Base-by-base conservation (phyloP, 1,140 invertebrate species). In the Cotesia vestalis region DNA sequence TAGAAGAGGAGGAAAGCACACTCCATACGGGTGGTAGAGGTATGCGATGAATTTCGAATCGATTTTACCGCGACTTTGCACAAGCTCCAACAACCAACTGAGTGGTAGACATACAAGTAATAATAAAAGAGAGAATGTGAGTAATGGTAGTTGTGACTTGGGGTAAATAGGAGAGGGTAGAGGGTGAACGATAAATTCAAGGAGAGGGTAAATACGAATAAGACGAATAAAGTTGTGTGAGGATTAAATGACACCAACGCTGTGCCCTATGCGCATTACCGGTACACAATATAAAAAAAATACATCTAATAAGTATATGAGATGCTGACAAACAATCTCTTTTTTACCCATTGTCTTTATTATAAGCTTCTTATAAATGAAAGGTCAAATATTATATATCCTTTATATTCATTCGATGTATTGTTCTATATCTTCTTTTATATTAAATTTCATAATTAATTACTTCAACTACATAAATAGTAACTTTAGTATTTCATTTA, bases 1-100 rank as follows among this genome's bases (percentile, higher is more conserved):
- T 20, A 53, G 53, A 51, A 55, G 46, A 14, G 17, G 35, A 20
- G 62, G 8, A 2, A n/a, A 51, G 11, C 5, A 17, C 14, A 64
- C n/a, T 8, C 14, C 9, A 4, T 8, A n/a, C 8, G 66, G 34
- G 20, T 34, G 2, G 4, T 14, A 27, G 12, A 51, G n/a, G 66
- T 51, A 51, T 51, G 66, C 27, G 40, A 53, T 40, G 51, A 51
- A 67, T 67, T 67, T 55, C 51, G 51, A 67, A 67, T 67, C 66
- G 66, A 67, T 67, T 53, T 67, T 67, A 36, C 14, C 57, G 57
- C 17, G 14, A 20, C 57, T 59, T 59, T 59, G 20, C 57, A 59
- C 57, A 59, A 20, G 20, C 57, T 59, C 40, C 40, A 11, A 6
- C 40, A 46, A 8, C 40, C 40, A 46, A 46, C 40, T 46, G 40